Base-by-base conservation (phyloP, 2,888 invertebrate genomes). In the Agonopterix alstromeriana region DNA sequence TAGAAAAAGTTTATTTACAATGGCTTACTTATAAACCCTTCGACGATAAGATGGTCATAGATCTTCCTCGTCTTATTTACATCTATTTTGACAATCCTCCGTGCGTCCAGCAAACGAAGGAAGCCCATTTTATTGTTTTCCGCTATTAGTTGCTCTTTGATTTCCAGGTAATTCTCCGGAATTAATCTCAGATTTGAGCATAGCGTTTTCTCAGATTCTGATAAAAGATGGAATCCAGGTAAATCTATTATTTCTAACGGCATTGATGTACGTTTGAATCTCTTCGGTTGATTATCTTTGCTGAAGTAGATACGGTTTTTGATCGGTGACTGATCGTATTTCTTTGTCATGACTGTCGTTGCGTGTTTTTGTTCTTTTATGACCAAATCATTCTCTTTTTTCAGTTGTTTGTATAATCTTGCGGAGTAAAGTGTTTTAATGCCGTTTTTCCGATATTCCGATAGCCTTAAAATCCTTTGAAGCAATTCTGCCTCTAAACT, bases 41-140 rank as follows among this genome's bases (percentile, higher is more conserved):
- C 92, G 61, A 91, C 84, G 49, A 93, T 80, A 35, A 96, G 85
- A 76, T 94, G 92, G 84, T 95, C 94, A 84, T 94, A 95, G 64
- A 97, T 92, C 77, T 95, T 95, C 54, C 97, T 91, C 0, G 97
- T 98, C 77, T 95, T 95, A 77, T 97, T 97, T 2, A 98, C 98
- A 87, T 98, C 97, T 60, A 98, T 98, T 81, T 97, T 97, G 40
- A 97, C 91, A 43, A 97, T 90, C 42, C 91, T 90, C 47, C 98
- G 88, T 0, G 97, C 97, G 70, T 96, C 95, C 1, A 95, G 92
- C 53, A 98, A 82, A 53, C 93, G 91, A 5, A 98, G 80, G 51
- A 90, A 92, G 0, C 95, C 94, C 52, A 91, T 82, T 73, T 94
- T 96, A 53, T 92, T 90, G 75, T 94, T 95, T 72, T 97, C 97